These are phyloP conservation scores for Avahi laniger DNA, from an alignment of 2,797 vertebrate genomes.

Conservation along the genomic window DNA sequence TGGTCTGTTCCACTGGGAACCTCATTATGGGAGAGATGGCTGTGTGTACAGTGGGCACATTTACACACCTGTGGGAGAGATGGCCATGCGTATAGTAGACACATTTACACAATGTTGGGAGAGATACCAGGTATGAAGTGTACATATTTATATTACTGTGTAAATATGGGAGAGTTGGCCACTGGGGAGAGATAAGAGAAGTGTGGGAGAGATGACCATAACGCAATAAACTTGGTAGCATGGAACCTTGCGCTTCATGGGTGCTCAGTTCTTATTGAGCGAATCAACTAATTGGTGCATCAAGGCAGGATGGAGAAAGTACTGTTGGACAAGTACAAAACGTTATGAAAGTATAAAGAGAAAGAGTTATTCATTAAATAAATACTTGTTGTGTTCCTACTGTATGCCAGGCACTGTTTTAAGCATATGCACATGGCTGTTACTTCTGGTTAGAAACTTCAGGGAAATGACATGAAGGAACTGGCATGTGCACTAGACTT, in stretches of 20 bases:
- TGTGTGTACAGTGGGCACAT: neutral
- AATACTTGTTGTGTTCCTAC: neutral
- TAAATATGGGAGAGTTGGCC: neutral
- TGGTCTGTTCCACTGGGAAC: neutral
- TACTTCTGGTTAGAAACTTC: neutral
- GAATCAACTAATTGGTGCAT: neutral
- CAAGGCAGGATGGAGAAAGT: neutral
- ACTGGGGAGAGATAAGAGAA: neutral
- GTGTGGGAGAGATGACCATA: neutral
- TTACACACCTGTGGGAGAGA: neutral
- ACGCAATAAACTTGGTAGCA: neutral
- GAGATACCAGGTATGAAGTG: neutral
- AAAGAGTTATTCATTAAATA: neutral
- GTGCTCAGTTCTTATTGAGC: neutral
- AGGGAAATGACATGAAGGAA: slow-evolving; percentile 13
- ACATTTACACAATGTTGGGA: neutral
- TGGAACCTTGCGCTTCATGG: neutral
- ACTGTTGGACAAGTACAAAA: neutral
- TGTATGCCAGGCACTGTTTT: neutral
- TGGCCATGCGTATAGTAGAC: neutral
- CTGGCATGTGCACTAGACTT: neutral
- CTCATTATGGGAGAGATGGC: neutral
- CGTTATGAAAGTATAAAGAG: neutral
- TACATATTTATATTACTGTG: neutral
- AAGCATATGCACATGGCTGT: neutral